These are phyloP conservation scores for Lagenorhynchus albirostris DNA, from an alignment of 2,113 vertebrate species.

Conservation along the genomic window DNA sequence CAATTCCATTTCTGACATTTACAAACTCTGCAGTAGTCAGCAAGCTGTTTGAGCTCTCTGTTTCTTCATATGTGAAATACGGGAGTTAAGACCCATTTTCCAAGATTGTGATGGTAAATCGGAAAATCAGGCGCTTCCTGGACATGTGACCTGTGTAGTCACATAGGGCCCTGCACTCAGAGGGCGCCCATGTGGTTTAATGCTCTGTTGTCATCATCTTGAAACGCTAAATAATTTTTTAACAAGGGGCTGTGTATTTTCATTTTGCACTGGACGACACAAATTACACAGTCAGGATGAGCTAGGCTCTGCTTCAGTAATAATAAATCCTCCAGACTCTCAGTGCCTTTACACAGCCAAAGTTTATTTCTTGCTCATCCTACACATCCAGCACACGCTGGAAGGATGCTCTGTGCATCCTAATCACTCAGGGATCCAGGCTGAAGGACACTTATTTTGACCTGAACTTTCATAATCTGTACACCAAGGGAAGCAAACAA, in stretches of 20 bases:
- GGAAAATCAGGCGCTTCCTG: neutral
- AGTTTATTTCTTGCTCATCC: neutral
- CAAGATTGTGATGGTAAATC: neutral
- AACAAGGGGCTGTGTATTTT: neutral
- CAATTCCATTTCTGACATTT: neutral
- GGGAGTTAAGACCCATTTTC: neutral
- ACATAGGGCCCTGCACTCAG: too few relatives aligned
- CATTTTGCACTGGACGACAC: neutral
- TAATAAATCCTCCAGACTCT: neutral
- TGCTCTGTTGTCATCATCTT: neutral
- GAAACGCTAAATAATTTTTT: neutral
- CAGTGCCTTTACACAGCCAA: neutral
- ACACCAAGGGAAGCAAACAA: neutral
- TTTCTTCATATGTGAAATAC: neutral
- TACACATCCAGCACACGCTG: accelerated
- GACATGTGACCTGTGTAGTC: accelerated
- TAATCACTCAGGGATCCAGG: neutral
- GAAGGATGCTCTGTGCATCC: too few relatives aligned
- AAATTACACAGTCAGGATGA: neutral
- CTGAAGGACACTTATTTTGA: neutral
- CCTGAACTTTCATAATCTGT: neutral
- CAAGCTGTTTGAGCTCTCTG: neutral
- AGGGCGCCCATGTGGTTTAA: neutral
- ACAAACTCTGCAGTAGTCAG: neutral
- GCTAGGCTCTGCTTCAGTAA: neutral